Percentiles rank a stretch among this genome's conserved stretches.
Conservation (phyloP, 2,113 vertebrate genomes). For the Platanista minor region DNA sequence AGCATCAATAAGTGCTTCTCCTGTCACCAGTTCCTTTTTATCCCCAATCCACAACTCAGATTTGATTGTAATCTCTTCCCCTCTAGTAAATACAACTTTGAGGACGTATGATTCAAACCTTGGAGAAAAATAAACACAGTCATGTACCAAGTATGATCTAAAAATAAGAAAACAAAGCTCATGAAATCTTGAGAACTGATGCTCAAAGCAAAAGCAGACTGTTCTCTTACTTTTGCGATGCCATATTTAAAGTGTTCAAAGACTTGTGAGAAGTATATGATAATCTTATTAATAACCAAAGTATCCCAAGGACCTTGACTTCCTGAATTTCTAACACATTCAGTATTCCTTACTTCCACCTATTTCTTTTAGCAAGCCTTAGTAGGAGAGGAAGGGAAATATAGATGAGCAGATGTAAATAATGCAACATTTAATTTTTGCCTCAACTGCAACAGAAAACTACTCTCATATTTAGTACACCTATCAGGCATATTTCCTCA, state of each 20-base stretch:
- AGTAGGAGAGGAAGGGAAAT: background rate
- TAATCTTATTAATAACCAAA: slow-evolving; percentile 47
- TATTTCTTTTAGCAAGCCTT: background rate
- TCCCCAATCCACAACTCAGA: background rate
- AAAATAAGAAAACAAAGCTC: slow-evolving; percentile 15
- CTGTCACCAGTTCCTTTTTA: background rate
- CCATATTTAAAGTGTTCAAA: slow-evolving; percentile 11
- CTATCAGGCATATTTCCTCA: background rate
- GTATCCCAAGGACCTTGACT: background rate
- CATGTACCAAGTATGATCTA: background rate
- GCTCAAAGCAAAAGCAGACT: background rate
- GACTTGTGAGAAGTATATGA: background rate
- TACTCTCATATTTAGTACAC: background rate
- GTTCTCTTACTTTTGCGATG: background rate
- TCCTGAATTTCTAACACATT: background rate
- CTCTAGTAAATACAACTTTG: background rate
- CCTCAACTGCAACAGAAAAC: background rate
- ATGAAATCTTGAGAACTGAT: background rate
- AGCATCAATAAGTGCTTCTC: background rate
- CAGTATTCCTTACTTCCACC: background rate
- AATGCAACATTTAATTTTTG: background rate
- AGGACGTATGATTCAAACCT: background rate
- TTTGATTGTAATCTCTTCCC: background rate
- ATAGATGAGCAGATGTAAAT: background rate
- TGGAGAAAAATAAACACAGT: background rate